These are phyloP conservation scores for Priocnemis perturbator DNA, from an alignment of 2,888 invertebrate genomes.

Conservation along the genomic window DNA sequence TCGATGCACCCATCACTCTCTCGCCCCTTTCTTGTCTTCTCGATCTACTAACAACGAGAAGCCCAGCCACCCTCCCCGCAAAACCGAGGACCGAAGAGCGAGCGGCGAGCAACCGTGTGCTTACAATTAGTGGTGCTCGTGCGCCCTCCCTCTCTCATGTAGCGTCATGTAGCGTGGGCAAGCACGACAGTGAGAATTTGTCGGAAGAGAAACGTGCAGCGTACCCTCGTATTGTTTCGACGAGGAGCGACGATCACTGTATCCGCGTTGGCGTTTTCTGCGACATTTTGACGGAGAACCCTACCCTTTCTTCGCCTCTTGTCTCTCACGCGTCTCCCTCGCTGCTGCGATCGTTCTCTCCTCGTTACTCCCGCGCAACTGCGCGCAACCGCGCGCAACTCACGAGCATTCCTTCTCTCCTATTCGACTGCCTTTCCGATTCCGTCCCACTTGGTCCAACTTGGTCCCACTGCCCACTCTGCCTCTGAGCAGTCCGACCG, in stretches of 20 bases:
- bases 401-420: conserved; percentile 7
- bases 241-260: conserved; percentile 59
- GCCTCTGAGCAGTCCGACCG: no score
- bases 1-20: conserved; percentile 53
- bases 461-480: conserved; percentile 18
- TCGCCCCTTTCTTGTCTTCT: conserved; percentile 27
- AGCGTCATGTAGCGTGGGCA: no score
- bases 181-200: no score
- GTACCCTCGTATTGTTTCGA: conserved; percentile 45
- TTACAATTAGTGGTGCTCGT: no score
- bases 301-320: conserved; percentile 47
- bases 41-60: conserved; percentile 9
- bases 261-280: conserved; percentile 70
- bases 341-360: conserved; percentile 30
- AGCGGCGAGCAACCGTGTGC: no score
- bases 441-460: conserved; percentile 34
- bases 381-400: no score
- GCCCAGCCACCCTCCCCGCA: no score
- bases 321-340: conserved; percentile 35
- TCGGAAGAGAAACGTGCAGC: conserved; percentile 5
- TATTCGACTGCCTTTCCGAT: conserved; percentile 15
- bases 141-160: no score
- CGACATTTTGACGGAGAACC: conserved; percentile 70
- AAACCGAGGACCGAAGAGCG: no score
- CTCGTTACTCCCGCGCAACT: conserved; percentile 25